Conservation (phyloP, 2,888 invertebrate genomes). For the Pseudolycoriella hygida region DNA sequence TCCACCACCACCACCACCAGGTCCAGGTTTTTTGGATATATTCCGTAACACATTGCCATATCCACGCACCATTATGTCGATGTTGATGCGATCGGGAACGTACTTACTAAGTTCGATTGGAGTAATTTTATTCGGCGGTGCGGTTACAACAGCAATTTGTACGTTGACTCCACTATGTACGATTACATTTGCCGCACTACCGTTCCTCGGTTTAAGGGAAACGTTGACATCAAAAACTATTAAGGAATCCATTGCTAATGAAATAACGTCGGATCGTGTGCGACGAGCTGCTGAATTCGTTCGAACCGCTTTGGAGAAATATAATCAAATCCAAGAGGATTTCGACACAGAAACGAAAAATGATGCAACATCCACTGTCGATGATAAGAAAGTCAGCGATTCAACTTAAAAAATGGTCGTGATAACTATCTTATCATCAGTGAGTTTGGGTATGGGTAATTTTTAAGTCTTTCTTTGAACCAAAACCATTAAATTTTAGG, state of each 20-base stretch:
- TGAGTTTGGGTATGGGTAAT: no score
- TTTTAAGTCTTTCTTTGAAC: no score
- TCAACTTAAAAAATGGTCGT: no score
- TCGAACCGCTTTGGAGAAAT: conserved; percentile 36
- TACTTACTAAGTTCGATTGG: conserved; percentile 13
- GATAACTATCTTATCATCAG: no score
- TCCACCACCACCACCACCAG: conserved; percentile 10
- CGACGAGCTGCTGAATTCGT: conserved; percentile 34
- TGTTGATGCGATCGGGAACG: conserved; percentile 29
- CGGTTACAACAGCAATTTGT: conserved; percentile 35
- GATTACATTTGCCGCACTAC: conserved; percentile 25
- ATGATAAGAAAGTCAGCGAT: no score
- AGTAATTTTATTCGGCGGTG: conserved; percentile 32
- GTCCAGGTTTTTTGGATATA: neutral
- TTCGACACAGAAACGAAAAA: no score
- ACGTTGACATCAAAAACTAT: conserved; percentile 13
- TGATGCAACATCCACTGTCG: no score
- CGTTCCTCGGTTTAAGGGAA: conserved; percentile 14
- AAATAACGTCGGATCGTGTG: conserved; percentile 36
- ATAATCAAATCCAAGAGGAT: conserved; percentile 23
- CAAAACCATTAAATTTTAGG: no score
- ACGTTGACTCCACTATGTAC: conserved; percentile 38
- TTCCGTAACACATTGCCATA: conserved; percentile 14
- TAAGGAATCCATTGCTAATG: conserved; percentile 22
- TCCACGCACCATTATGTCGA: conserved; percentile 17